Conservation (phyloP, 53 echinoderm and acorn worm species). For the Luidia sarsii region DNA sequence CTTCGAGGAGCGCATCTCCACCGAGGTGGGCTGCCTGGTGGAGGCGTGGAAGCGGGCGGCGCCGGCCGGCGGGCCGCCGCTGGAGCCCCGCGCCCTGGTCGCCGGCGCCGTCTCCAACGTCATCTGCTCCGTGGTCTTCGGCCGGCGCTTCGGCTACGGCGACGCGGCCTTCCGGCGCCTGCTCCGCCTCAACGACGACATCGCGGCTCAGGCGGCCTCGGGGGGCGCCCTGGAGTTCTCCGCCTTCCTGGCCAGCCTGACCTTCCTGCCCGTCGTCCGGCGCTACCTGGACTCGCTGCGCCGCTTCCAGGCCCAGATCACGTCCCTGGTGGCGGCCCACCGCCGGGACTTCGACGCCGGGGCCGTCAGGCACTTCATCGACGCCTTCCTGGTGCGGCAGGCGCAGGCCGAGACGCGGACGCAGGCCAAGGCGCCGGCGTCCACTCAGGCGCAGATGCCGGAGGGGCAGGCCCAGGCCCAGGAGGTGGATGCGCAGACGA, state of each 20-base stretch:
- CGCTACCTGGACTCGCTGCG: conserved; percentile 3
- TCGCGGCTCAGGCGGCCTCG: not conserved
- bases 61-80: conserved; percentile 7
- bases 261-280: conserved; percentile 24
- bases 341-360: conserved; percentile 18
- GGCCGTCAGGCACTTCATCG: conserved; percentile 16
- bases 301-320: not conserved
- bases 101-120: conserved; percentile 57
- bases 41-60: not conserved
- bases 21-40: conserved; percentile 31
- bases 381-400: conserved; percentile 9
- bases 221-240: conserved; percentile 37
- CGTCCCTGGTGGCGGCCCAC: conserved; percentile 8
- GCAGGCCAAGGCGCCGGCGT: too few relatives aligned
- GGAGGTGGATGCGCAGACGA: too few relatives aligned
- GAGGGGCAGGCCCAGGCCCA: too few relatives aligned
- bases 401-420: not conserved
- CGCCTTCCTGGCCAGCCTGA: not conserved
- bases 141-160: conserved; percentile 28
- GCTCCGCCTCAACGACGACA: not conserved
- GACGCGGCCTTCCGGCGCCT: not conserved
- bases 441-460: too few relatives aligned
- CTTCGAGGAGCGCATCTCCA: conserved; percentile 16
- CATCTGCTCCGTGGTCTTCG: conserved; percentile 51
- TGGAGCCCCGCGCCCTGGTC: conserved; percentile 27